These are phyloP conservation scores for Craseonycteris thonglongyai DNA, from an alignment of 2,113 vertebrate genomes.

Conservation along the genomic window DNA sequence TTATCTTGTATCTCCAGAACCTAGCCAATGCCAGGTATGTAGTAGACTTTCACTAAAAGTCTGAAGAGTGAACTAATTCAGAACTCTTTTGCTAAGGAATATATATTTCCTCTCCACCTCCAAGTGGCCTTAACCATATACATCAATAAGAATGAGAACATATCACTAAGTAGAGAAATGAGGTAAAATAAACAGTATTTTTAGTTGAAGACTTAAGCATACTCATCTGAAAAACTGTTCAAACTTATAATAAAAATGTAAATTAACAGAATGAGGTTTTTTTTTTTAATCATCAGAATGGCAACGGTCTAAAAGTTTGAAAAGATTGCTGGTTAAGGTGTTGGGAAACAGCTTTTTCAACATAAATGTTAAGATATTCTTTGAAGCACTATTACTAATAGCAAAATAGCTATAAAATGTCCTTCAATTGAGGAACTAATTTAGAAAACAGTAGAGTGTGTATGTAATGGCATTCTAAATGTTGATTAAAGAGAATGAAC, in stretches of 20 bases:
- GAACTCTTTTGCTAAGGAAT: neutral
- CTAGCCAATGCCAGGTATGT: neutral
- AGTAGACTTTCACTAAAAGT: neutral
- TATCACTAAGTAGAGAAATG: neutral
- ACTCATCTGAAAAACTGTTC: neutral
- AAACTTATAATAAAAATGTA: neutral
- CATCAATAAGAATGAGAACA: neutral
- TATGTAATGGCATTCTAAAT: neutral
- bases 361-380: neutral
- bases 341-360: neutral
- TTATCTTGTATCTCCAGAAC: neutral
- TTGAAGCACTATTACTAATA: neutral
- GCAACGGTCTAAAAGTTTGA: neutral
- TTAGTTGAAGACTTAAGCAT: neutral
- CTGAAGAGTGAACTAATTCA: neutral
- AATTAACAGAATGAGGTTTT: neutral
- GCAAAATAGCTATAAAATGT: neutral
- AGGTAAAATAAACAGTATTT: neutral
- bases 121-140: neutral
- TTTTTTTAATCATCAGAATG: neutral
- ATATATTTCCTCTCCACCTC: neutral
- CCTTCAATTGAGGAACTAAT: neutral
- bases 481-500: neutral
- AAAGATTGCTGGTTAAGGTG: neutral
- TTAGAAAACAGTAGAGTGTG: neutral